A percentile compares a stretch with the other conserved stretches of the same genome.
These are phyloP conservation scores for Lepidocolaptes lacrymiger DNA, from an alignment of 2,797 vertebrate species.

Conservation along the genomic window DNA sequence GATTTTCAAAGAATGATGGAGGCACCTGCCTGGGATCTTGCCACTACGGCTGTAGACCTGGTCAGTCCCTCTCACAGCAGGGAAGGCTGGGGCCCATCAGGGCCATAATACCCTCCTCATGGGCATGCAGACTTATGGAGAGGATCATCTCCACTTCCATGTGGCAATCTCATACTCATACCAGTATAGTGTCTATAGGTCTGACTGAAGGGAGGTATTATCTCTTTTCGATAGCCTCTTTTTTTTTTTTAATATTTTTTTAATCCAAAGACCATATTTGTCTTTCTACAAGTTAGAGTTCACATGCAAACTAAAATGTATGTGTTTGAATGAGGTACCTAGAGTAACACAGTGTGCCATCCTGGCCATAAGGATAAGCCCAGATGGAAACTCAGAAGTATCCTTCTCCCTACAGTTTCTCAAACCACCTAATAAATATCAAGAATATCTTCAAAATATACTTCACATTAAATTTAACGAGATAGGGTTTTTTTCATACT, in stretches of 20 bases:
- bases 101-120: neutral
- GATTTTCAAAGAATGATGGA: neutral
- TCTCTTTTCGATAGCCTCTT: neutral
- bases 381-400: neutral
- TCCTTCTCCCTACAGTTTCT: neutral
- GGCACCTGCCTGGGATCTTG: neutral
- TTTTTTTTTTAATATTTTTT: too few relatives aligned
- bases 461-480: neutral
- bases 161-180: neutral
- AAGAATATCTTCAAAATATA: neutral
- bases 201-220: neutral
- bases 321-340: too few relatives aligned
- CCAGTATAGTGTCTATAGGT: neutral
- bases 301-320: too few relatives aligned
- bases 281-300: too few relatives aligned
- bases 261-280: too few relatives aligned
- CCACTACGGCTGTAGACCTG: fast-evolving
- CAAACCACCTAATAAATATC: neutral
- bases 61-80: neutral
- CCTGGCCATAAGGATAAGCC: neutral
- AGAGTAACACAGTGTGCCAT: neutral
- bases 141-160: neutral
- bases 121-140: neutral
- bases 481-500: neutral
- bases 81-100: neutral